Percentiles rank a stretch among this genome's conserved stretches.
These are phyloP conservation scores for Micronycteris hirsuta DNA, from an alignment of 2,113 vertebrate species.

Conservation along the genomic window DNA sequence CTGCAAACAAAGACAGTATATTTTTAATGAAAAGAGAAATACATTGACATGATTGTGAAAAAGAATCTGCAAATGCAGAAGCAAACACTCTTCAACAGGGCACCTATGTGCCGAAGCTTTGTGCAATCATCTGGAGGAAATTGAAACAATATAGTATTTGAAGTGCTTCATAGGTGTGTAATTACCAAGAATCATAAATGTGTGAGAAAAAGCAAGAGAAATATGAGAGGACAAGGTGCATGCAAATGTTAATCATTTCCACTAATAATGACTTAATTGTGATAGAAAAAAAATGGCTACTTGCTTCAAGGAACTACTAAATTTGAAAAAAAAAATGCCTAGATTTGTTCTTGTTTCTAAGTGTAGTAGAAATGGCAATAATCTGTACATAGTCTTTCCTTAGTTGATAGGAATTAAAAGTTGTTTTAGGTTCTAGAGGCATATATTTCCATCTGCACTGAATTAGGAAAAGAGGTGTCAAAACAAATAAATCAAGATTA, in stretches of 20 bases:
- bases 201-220: background rate
- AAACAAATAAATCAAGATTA: constrained; percentile 18
- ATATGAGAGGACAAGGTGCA: background rate
- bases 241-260: background rate
- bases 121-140: background rate
- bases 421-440: background rate
- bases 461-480: constrained; percentile 1
- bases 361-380: background rate
- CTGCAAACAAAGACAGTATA: background rate
- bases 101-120: background rate
- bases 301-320: background rate
- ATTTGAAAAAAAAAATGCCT: background rate
- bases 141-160: background rate
- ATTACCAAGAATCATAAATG: background rate
- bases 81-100: background rate
- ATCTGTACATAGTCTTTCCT: background rate
- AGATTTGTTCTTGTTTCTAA: background rate
- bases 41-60: background rate
- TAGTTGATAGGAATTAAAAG: background rate
- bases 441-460: background rate
- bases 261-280: background rate
- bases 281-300: background rate
- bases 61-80: background rate
- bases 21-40: background rate
- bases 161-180: background rate